Percentiles rank a stretch among this genome's conserved stretches.
phyloP scores from a whole-genome alignment of 2,113 vertebrate species.

The Clarias macrocephalus region DNA sequence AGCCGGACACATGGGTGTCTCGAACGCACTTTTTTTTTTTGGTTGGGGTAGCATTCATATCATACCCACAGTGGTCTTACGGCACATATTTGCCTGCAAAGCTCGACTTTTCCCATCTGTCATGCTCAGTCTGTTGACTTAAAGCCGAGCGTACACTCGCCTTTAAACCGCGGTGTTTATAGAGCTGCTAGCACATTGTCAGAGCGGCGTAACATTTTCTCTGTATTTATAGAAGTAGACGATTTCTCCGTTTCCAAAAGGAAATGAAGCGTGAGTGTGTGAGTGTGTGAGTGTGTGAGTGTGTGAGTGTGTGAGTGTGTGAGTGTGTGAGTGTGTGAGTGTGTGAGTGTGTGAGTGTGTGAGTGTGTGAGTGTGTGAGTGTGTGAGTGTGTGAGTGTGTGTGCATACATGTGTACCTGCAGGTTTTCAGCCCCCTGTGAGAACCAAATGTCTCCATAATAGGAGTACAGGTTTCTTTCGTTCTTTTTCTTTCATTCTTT shows the following conservation, averaged over 20 bases:
- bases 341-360: neutral
- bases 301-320: neutral
- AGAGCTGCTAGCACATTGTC: constrained; percentile 30
- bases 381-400: neutral
- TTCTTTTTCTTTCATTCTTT: neutral
- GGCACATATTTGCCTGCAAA: neutral
- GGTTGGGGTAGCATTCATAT: neutral
- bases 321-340: neutral
- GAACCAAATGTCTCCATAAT: neutral
- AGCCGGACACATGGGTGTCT: neutral
- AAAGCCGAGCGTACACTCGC: constrained; percentile 23
- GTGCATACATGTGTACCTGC: neutral
- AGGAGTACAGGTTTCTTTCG: neutral
- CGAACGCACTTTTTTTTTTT: neutral
- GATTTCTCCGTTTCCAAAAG: constrained; percentile 12
- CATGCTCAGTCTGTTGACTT: constrained; percentile 29
- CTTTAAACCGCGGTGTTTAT: constrained; percentile 38
- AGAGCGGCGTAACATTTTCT: constrained; percentile 11
- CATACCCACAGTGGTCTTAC: neutral
- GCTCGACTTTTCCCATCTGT: neutral
- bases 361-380: neutral
- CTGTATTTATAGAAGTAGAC: constrained; percentile 39
- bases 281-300: neutral
- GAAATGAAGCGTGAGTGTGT: neutral
- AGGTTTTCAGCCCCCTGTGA: neutral